These are phyloP conservation scores for Chrosomus eos DNA, from an alignment of 2,797 vertebrate genomes.

Conservation along the genomic window DNA sequence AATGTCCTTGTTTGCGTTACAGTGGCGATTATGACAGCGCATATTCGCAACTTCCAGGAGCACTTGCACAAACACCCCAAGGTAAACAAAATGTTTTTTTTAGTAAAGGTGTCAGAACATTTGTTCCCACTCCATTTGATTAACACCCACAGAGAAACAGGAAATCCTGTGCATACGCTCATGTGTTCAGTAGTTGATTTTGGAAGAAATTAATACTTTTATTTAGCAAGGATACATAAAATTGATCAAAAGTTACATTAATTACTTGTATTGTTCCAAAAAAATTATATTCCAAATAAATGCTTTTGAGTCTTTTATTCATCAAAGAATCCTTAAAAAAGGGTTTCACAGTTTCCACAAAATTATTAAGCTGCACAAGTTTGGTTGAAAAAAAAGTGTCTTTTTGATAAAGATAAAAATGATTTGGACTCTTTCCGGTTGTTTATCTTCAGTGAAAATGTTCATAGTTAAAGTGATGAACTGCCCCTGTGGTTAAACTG, in stretches of 20 bases:
- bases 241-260: not conserved
- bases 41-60: constrained; percentile 86
- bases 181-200: constrained; percentile 40
- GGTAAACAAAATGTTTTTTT: constrained; percentile 71
- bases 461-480: not conserved
- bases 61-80: constrained; percentile 89
- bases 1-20: constrained; percentile 41
- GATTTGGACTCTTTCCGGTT: no score
- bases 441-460: not conserved
- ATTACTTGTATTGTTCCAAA: not conserved
- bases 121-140: constrained; percentile 58
- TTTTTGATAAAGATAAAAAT: no score
- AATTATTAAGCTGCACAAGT: not conserved
- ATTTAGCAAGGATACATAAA: not conserved
- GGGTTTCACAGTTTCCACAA: not conserved
- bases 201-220: not conserved
- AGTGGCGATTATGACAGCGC: constrained; percentile 90
- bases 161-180: constrained; percentile 73
- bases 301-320: not conserved
- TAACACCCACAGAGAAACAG: constrained; percentile 66
- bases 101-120: constrained; percentile 43
- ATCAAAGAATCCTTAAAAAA: not conserved
- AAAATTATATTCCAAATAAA: not conserved
- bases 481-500: not conserved
- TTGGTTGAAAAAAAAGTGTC: not conserved